Evolutionary conservation across 2,888 invertebrate genomes (phyloP).

Genomic region (Odontomyia ornata): DNA sequence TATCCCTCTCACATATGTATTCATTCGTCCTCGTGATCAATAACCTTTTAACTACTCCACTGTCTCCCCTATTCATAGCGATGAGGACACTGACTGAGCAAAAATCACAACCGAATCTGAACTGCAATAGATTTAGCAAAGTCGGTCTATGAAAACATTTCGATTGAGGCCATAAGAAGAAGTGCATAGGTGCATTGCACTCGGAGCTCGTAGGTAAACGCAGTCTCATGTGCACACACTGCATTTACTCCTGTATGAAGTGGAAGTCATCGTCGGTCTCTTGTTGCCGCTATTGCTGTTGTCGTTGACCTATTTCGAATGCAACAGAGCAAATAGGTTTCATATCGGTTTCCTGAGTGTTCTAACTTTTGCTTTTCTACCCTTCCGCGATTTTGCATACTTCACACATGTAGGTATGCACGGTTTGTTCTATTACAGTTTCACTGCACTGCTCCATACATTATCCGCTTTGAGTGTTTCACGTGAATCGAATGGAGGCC

Average conservation of each 20-base stretch:
- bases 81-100: background rate
- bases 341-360: conserved; percentile 34
- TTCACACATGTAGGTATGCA: background rate
- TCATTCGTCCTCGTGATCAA: too few species aligned
- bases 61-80: background rate
- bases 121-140: conserved; percentile 13
- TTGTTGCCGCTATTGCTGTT: conserved; percentile 1
- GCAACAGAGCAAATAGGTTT: conserved; percentile 30
- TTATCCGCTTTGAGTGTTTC: background rate
- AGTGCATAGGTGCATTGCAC: conserved; percentile 33
- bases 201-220: conserved; percentile 19
- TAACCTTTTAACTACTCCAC: background rate
- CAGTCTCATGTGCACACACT: conserved; percentile 13
- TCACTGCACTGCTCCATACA: background rate
- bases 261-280: background rate
- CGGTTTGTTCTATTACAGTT: background rate
- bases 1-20: too few species aligned
- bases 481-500: conserved; percentile 13
- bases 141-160: conserved; percentile 14
- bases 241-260: background rate
- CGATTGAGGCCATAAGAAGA: conserved; percentile 35
- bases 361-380: conserved; percentile 36
- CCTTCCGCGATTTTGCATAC: background rate
- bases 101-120: background rate
- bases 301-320: conserved; percentile 32